Conservation (phyloP, 2,797 vertebrate species). For the Chelon auratus region DNA sequence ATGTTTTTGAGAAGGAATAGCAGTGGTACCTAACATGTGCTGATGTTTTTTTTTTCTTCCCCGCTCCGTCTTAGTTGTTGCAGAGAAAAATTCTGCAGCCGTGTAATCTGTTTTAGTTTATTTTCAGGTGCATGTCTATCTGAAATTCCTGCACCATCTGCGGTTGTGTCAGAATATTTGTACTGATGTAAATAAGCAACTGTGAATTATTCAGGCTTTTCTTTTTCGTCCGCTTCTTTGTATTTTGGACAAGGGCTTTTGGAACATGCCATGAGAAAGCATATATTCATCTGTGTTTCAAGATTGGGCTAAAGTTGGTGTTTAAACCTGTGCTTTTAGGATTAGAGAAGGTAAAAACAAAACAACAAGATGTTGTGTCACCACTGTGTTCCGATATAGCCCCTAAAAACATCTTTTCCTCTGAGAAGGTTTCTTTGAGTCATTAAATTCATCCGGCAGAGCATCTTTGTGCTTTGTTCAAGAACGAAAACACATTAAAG, state of each 20-base stretch:
- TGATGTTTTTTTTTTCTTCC: slow-evolving; percentile 24
- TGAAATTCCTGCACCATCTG: slow-evolving; percentile 60
- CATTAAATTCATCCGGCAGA: slow-evolving; percentile 30
- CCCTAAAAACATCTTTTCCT: slow-evolving; percentile 20
- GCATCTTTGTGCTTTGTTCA: slow-evolving; percentile 18
- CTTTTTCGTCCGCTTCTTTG: slow-evolving; percentile 4
- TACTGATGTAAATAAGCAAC: slow-evolving; percentile 44
- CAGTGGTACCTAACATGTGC: slow-evolving; percentile 59
- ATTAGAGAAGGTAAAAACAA: slow-evolving; percentile 6
- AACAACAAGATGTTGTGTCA: slow-evolving; percentile 21
- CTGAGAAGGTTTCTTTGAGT: slow-evolving; percentile 19
- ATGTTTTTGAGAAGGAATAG: slow-evolving; percentile 59
- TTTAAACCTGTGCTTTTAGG: not conserved
- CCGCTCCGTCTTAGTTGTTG: slow-evolving; percentile 32
- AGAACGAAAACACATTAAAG: slow-evolving; percentile 53
- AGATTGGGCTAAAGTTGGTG: not conserved
- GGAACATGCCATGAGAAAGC: slow-evolving; percentile 1
- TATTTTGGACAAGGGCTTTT: slow-evolving; percentile 17
- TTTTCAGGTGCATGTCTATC: slow-evolving; percentile 76
- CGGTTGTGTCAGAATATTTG: slow-evolving; percentile 48
- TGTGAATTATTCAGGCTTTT: slow-evolving; percentile 36
- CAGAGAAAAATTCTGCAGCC: slow-evolving; percentile 50
- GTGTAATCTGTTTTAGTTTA: slow-evolving; percentile 76
- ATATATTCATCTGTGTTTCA: not conserved
- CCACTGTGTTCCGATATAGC: not conserved